A percentile compares a stretch with the other conserved stretches of the same genome.
Evolutionary conservation across 2,113 vertebrate genomes (phyloP).

Genomic region (Theropithecus gelada): DNA sequence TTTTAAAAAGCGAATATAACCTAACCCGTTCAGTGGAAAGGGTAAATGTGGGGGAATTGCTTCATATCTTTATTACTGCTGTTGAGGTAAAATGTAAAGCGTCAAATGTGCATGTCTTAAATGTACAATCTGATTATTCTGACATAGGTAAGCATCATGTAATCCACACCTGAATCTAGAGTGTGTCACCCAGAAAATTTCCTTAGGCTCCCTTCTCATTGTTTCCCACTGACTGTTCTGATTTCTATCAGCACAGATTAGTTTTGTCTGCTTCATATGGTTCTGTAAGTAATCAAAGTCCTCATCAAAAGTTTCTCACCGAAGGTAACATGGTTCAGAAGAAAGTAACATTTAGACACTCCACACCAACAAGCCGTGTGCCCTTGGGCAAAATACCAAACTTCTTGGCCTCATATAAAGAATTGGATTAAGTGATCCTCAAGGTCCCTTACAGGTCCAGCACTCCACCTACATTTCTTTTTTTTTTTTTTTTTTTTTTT

Average conservation of each 20-base stretch:
- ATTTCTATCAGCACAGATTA: neutral
- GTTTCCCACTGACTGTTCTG: neutral
- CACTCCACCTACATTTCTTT: neutral
- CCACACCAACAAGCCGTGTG: accelerated
- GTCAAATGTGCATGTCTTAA: neutral
- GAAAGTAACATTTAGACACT: neutral
- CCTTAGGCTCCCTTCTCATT: neutral
- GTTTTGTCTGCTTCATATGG: neutral
- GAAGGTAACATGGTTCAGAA: neutral
- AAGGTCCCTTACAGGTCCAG: neutral
- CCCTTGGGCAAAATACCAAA: neutral
- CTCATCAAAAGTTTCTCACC: neutral
- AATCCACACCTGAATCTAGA: neutral
- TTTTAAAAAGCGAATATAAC: neutral
- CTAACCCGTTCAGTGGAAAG: neutral
- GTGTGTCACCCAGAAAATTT: neutral
- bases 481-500: too few relatives aligned
- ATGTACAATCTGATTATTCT: neutral
- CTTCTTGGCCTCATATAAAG: neutral
- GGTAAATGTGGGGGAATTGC: neutral
- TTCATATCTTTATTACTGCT: neutral
- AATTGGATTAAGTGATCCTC: neutral
- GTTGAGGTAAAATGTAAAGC: neutral
- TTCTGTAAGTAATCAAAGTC: neutral
- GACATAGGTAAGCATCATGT: neutral